Evolutionary conservation across 2,113 vertebrate species (phyloP).

Genomic region (Laticauda laticaudata): DNA sequence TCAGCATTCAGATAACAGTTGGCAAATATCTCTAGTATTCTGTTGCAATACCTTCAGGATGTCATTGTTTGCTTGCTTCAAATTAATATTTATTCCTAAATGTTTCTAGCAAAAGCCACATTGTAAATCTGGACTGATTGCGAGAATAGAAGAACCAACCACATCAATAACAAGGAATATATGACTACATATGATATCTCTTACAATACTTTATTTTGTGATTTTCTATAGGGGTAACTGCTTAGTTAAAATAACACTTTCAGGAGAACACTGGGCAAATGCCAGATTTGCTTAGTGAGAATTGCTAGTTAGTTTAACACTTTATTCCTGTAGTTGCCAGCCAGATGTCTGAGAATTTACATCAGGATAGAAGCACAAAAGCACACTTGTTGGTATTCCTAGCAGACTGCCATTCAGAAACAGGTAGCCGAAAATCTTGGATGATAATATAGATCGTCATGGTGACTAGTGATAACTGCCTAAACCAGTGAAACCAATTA

Average conservation of each 20-base stretch:
- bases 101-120: constrained; percentile 28
- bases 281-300: neutral
- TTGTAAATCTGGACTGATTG: constrained; percentile 23
- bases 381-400: neutral
- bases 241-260: neutral
- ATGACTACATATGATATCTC: neutral
- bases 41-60: constrained; percentile 26
- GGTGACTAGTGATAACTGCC: neutral
- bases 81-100: constrained; percentile 46
- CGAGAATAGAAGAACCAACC: neutral
- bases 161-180: neutral
- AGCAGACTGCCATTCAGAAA: neutral
- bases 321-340: neutral
- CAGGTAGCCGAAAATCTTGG: neutral
- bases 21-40: constrained; percentile 12
- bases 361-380: neutral
- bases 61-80: constrained; percentile 13
- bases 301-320: neutral
- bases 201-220: neutral
- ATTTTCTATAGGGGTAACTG: neutral
- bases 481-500: neutral
- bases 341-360: neutral
- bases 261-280: neutral
- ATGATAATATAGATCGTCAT: neutral
- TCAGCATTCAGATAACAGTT: constrained; percentile 42